These are phyloP conservation scores for Acropora yongei DNA, from an alignment of 64 coral and sea anemone genomes.

Conservation along the genomic window DNA sequence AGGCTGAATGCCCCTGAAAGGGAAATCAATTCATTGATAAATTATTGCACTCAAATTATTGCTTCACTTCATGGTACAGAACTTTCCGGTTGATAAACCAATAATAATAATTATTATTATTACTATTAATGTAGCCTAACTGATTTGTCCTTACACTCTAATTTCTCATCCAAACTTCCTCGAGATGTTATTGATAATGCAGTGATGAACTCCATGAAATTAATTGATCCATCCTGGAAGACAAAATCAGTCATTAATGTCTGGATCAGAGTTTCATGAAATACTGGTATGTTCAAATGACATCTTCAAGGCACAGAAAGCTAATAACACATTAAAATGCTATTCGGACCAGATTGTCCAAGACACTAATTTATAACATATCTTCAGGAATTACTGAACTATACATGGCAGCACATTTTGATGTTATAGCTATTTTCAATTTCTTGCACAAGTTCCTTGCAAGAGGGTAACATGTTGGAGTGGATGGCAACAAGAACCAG, in stretches of 20 bases:
- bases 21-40: neutral
- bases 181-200: constrained; percentile 97
- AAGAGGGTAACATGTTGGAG: no score
- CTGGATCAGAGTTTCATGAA: no score
- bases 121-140: neutral
- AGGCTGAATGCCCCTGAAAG: constrained; percentile 97
- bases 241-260: neutral
- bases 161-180: constrained; percentile 99
- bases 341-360: neutral
- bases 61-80: no score
- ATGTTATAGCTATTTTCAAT: no score
- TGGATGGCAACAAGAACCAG: no score
- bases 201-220: constrained; percentile 97
- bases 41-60: no score
- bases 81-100: no score
- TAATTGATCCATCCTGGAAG: constrained; percentile 93
- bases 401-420: no score
- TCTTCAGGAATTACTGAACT: no score
- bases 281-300: neutral
- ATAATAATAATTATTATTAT: no score
- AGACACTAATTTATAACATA: no score
- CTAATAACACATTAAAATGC: neutral
- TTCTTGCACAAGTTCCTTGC: no score
- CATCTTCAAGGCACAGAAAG: neutral
- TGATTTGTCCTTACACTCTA: constrained; percentile 79